Percentiles rank a stretch among this genome's conserved stretches.
Conservation (phyloP, 2,888 invertebrate species). For the Hypsopygia costalis region DNA sequence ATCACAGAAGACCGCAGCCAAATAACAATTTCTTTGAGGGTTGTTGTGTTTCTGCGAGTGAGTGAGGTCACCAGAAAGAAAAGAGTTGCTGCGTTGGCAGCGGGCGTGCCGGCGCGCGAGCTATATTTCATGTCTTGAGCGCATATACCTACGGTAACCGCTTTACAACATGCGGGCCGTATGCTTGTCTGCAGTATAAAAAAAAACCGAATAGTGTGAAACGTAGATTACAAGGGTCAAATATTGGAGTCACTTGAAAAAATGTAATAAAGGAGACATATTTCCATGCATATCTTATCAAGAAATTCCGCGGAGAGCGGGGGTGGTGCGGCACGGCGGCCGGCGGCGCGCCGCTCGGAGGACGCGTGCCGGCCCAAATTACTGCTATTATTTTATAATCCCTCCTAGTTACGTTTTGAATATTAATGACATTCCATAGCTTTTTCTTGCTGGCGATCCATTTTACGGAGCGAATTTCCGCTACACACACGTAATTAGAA, state of each 20-base stretch:
- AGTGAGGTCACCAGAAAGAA: too few relatives aligned
- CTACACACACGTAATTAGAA: constrained; percentile 50
- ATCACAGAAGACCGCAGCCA: too few relatives aligned
- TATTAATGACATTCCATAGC: constrained; percentile 77
- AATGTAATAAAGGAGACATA: constrained; percentile 76
- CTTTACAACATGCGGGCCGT: too few relatives aligned
- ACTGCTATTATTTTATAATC: constrained; percentile 80
- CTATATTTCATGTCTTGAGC: too few relatives aligned
- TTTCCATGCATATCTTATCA: constrained; percentile 76
- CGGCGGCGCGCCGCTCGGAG: too few relatives aligned
- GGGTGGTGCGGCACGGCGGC: constrained; percentile 28
- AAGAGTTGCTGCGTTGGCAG: too few relatives aligned
- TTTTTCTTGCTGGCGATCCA: constrained; percentile 58
- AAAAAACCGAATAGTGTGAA: too few relatives aligned
- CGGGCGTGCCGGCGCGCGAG: too few relatives aligned
- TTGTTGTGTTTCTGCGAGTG: too few relatives aligned
- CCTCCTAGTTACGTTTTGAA: constrained; percentile 78
- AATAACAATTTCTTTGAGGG: too few relatives aligned
- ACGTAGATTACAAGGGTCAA: constrained; percentile 27
- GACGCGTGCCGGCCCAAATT: constrained; percentile 71
- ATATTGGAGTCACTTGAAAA: constrained; percentile 48
- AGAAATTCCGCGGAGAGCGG: constrained; percentile 53
- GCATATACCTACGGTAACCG: too few relatives aligned
- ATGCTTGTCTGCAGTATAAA: too few relatives aligned
- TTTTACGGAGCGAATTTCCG: constrained; percentile 60